Percentiles rank a stretch among this genome's conserved stretches.
These are phyloP conservation scores for Muscicapa striata DNA, from an alignment of 2,797 vertebrate species.

Conservation along the genomic window DNA sequence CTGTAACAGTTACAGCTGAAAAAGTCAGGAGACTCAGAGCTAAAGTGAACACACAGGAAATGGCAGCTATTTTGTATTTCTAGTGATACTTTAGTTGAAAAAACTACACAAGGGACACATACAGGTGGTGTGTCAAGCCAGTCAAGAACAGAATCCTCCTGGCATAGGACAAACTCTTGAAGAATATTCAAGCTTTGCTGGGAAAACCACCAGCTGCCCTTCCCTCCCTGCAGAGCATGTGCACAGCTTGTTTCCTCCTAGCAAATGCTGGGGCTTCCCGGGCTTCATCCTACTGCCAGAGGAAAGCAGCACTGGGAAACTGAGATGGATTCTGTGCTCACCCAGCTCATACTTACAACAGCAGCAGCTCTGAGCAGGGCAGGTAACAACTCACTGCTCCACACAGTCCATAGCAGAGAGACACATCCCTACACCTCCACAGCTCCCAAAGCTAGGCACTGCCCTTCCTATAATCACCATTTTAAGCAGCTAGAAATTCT, in stretches of 20 bases:
- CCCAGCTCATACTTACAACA: rapidly evolving
- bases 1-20: neutral
- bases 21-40: neutral
- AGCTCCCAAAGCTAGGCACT: neutral
- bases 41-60: neutral
- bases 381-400: neutral
- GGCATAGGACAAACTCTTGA: neutral
- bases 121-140: too few species aligned
- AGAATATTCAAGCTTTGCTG: neutral
- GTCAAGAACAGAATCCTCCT: neutral
- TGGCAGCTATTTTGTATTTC: neutral
- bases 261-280: neutral
- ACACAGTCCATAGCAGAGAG: neutral
- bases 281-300: neutral
- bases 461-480: neutral
- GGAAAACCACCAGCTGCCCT: neutral
- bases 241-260: neutral
- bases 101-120: neutral
- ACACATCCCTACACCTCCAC: neutral
- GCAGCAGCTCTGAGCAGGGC: neutral
- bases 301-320: neutral
- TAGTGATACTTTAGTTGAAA: neutral
- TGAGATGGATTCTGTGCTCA: neutral
- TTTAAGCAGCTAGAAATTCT: neutral
- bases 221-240: neutral